Conservation (phyloP, 2,888 invertebrate species). For the Conops quadrifasciatus region DNA sequence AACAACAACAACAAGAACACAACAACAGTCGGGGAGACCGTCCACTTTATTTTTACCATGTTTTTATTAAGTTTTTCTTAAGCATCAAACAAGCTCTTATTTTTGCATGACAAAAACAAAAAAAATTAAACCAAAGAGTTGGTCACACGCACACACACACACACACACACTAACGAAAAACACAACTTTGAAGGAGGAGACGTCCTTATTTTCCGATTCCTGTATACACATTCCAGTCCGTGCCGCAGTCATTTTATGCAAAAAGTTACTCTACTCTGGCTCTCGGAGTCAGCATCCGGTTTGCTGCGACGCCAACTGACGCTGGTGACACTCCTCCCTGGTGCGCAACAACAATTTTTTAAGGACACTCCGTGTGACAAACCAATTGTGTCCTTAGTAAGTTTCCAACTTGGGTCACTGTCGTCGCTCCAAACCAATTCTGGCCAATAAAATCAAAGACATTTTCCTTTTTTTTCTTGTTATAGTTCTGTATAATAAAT, state of each 20-base stretch:
- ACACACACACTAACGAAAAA: no score
- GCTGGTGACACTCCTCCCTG: slow-evolving; percentile 42
- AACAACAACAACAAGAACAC: no score
- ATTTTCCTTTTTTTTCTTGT: slow-evolving; percentile 11
- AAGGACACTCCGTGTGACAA: slow-evolving; percentile 45
- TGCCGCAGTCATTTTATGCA: neutral
- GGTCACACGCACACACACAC: neutral
- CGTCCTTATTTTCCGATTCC: slow-evolving; percentile 19
- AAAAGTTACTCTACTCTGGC: neutral
- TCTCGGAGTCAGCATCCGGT: slow-evolving; percentile 1
- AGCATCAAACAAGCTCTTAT: no score
- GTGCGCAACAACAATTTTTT: slow-evolving; percentile 41
- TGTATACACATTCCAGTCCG: neutral
- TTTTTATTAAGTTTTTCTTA: no score
- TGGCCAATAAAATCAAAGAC: slow-evolving; percentile 49
- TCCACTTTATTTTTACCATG: no score
- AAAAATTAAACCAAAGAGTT: slow-evolving; percentile 10
- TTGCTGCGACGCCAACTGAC: slow-evolving; percentile 1
- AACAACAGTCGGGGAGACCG: no score
- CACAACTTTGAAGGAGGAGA: neutral
- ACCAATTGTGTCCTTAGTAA: slow-evolving; percentile 52
- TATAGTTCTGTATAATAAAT: no score
- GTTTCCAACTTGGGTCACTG: slow-evolving; percentile 49
- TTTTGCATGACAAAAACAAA: neutral
- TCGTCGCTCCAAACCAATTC: slow-evolving; percentile 49